Base-by-base conservation (phyloP, 1,140 invertebrate genomes). In the Meloidogyne chitwoodi region DNA sequence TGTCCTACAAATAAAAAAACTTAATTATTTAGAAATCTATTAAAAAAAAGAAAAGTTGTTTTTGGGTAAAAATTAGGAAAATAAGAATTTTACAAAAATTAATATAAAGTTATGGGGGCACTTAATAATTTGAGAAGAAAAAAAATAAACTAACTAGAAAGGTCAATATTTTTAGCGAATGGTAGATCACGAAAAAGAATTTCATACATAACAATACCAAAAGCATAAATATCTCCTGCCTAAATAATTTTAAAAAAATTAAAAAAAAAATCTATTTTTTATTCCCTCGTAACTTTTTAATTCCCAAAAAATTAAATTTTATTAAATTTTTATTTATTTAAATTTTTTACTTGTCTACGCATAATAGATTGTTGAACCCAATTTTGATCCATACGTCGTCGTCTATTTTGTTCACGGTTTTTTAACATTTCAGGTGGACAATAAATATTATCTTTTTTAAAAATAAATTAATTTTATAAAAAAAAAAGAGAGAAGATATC, bases 191-290 rank as follows among this genome's bases (percentile, higher is more conserved):
- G 72, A 63, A 78, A 87, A 12, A 87, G 67, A 65, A 85, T 87
- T 63, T 86, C 85, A 73, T 86, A 86, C 85, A 87, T 86, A 19
- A 86, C 83, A 77, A 85, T 85, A 24, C 84, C 84, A 56, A 87
- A 86, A 6, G 83, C 79, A 68, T 86, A 86, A 64, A 86, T 87
- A 41, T 86, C 84, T 56, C 76, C 78, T n/a, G 81, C 75, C 62
- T 87, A 81, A 34, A 29, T 24, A 0, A 68, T 68, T 68, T 14
- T 16, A 41, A 41, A n/a, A 31, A 27, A 68, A 44, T 19, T 2
- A 24, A 48, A 26, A 11, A 22, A 16, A n/a, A n/a, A n/a, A n/a
- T n/a, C n/a, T n/a, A n/a, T n/a, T n/a, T n/a, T n/a, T n/a, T n/a
- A n/a, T n/a, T n/a, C n/a, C n/a, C n/a, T n/a, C n/a, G n/a, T n/a